A percentile compares a stretch with the other conserved stretches of the same genome.
These are phyloP conservation scores for Dasypogon diadema DNA, from an alignment of 2,888 invertebrate genomes.

Conservation along the genomic window DNA sequence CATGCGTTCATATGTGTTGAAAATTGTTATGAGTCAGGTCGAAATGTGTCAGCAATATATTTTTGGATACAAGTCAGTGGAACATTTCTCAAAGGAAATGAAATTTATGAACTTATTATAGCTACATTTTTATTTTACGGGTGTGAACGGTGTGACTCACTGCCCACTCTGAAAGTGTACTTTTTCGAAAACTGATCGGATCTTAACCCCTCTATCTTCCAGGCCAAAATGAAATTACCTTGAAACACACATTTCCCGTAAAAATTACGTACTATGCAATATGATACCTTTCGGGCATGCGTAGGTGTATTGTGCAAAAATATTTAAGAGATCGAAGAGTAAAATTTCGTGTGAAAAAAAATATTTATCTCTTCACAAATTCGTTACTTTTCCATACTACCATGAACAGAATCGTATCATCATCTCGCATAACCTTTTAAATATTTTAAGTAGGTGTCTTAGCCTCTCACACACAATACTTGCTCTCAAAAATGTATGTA, in stretches of 20 bases:
- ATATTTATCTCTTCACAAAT: slow-evolving; percentile 25
- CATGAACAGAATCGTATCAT: background rate
- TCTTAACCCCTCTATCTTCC: no score
- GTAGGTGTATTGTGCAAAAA: slow-evolving; percentile 45
- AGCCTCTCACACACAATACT: slow-evolving; percentile 3
- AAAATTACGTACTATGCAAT: slow-evolving; percentile 13
- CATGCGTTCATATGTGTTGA: background rate
- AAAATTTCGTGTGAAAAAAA: slow-evolving; percentile 20
- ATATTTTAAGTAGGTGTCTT: slow-evolving; percentile 9
- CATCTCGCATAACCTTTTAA: slow-evolving; percentile 19
- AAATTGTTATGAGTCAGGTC: slow-evolving; percentile 38
- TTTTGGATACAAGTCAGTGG: slow-evolving; percentile 51
- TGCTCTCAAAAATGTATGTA: background rate
- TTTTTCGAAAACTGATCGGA: no score
- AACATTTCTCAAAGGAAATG: slow-evolving; percentile 1
- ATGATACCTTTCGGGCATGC: slow-evolving; percentile 16
- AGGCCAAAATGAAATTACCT: slow-evolving; percentile 13
- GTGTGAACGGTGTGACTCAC: no score
- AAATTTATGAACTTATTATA: slow-evolving; percentile 30
- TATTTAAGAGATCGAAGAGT: slow-evolving; percentile 16
- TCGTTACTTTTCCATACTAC: slow-evolving; percentile 23
- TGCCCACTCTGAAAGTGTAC: no score
- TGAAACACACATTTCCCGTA: background rate
- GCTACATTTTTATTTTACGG: background rate
- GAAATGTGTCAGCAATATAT: slow-evolving; percentile 51